Base-by-base conservation (phyloP, 2,113 vertebrate genomes). In the Anolis carolinensis region DNA sequence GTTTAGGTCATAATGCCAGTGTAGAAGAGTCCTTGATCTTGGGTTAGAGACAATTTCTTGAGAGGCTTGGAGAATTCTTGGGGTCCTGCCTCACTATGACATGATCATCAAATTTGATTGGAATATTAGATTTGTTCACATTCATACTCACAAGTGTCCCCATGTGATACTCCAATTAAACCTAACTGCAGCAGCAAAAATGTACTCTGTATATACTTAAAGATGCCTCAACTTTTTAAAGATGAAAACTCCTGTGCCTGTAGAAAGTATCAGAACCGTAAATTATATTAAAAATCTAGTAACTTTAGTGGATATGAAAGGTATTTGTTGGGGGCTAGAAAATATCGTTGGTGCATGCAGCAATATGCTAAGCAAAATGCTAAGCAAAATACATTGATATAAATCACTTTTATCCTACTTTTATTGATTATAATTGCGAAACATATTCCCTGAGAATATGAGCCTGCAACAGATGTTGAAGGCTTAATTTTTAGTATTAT, bases 371-470 rank as follows among this genome's bases (percentile, higher is more conserved):
- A 62, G 20, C 39, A 44, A 44, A 44, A 44, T 44, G 39, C 39
- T 44, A 67, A 62, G 65, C 72, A 9, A 32, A n/a, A 67, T 74
- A 79, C 68, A 79, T 81, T 52, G 62, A 44, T 62, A 84, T 87
- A 80, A 63, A 84, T 87, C 76, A 76, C 39, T 84, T 87, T 83
- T 84, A 86, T 89, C 81, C 86, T 84, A 87, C 83, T 80, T 86
- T 86, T 89, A 86, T 84, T 80, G 88, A 86, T 89, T 85, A 80
- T 81, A 79, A 83, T 86, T 83, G 74, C 80, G 76, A 84, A 87
- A 89, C 76, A 86, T 80, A 72, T 87, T 87, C 27, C 72, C 76
- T 81, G 80, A 80, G 70, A 76, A 80, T 76, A 84, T 32, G 71
- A 79, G 52, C 39, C 30, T 70, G 25, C 77, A 87, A 84, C 85